A percentile compares a stretch with the other conserved stretches of the same genome.
Evolutionary conservation across 2,797 vertebrate species (phyloP).

Genomic region (Pipistrellus kuhlii): DNA sequence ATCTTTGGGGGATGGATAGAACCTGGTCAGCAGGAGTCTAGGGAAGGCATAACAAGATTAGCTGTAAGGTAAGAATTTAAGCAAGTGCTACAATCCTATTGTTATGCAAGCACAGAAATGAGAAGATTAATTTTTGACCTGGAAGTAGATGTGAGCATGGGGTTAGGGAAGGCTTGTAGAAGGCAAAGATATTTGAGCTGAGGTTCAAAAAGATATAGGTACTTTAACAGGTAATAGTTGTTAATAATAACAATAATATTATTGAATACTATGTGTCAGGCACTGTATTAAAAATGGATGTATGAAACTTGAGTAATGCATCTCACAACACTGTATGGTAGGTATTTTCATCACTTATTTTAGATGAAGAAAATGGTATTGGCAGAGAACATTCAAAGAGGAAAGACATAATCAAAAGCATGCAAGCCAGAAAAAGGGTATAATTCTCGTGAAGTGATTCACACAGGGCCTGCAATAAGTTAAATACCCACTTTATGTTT

Average conservation of each 20-base stretch:
- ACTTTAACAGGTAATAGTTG: background rate
- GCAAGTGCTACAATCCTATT: background rate
- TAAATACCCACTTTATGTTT: background rate
- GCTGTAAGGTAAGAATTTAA: background rate
- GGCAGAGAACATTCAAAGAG: background rate
- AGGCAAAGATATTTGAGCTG: background rate
- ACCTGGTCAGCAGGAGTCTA: background rate
- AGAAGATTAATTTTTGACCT: background rate
- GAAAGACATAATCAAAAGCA: background rate
- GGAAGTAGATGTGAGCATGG: background rate
- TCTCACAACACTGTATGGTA: background rate
- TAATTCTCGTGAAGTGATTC: background rate
- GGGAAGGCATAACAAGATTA: background rate
- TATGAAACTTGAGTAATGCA: background rate
- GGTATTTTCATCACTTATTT: slow-evolving; percentile 13
- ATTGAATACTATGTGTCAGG: background rate
- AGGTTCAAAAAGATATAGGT: background rate
- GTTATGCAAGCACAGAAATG: background rate
- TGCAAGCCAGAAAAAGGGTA: background rate
- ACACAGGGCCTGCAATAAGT: background rate
- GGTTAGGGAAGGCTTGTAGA: background rate
- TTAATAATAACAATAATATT: background rate
- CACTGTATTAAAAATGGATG: background rate
- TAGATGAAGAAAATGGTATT: slow-evolving; percentile 14
- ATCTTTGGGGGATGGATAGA: background rate